phyloP scores from a whole-genome alignment of 2,797 vertebrate genomes.

The Tragelaphus oryx region DNA sequence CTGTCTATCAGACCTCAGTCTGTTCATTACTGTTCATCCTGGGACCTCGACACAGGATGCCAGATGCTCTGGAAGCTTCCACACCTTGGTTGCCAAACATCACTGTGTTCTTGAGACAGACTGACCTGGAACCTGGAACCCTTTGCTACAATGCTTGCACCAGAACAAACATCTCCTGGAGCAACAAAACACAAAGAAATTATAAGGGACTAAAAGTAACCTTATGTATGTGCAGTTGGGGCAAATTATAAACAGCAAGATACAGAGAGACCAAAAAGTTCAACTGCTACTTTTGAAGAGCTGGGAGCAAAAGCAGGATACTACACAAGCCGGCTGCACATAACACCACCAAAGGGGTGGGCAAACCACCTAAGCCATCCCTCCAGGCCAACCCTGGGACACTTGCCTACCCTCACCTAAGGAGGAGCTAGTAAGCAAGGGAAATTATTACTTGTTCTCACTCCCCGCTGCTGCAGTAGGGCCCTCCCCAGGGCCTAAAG shows the following conservation, averaged over 20 bases:
- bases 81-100: background rate
- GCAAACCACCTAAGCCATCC: background rate
- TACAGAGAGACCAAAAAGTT: background rate
- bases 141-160: background rate
- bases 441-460: background rate
- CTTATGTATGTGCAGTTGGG: background rate
- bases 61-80: slow-evolving; percentile 50
- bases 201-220: background rate
- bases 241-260: background rate
- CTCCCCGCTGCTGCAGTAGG: background rate
- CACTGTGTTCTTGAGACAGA: background rate
- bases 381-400: background rate
- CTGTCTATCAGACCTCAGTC: background rate
- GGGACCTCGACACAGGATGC: background rate
- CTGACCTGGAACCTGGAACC: background rate
- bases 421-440: background rate
- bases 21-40: background rate
- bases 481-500: background rate
- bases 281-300: background rate
- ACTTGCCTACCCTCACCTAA: background rate
- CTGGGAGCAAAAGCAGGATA: background rate
- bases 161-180: background rate
- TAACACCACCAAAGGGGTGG: background rate
- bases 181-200: background rate
- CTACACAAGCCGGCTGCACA: background rate